These are phyloP conservation scores for Platyura marginata DNA, from an alignment of 1,140 invertebrate genomes.

Conservation along the genomic window DNA sequence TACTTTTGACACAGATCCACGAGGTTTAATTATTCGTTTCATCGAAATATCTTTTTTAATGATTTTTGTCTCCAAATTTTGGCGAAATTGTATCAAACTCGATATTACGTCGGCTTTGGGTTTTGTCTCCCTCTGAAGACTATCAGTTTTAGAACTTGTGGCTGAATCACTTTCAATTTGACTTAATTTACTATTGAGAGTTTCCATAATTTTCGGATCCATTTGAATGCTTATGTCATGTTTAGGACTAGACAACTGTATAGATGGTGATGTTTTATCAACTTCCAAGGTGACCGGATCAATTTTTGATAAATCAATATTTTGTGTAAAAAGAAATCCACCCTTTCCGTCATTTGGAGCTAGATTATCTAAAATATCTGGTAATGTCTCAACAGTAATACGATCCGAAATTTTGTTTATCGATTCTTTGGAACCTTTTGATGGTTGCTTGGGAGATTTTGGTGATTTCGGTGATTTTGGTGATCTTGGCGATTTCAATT, in stretches of 20 bases:
- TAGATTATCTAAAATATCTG: slow-evolving; percentile 21
- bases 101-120: not conserved
- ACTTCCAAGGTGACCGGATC: slow-evolving; percentile 46
- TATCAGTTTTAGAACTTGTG: slow-evolving; percentile 45
- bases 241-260: slow-evolving; percentile 43
- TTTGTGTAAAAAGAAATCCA: slow-evolving; percentile 47
- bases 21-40: slow-evolving; percentile 1
- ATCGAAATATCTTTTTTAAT: not conserved
- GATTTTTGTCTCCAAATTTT: not conserved
- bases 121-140: slow-evolving; percentile 31
- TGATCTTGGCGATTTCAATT: slow-evolving; percentile 31
- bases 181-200: slow-evolving; percentile 47
- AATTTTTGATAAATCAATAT: slow-evolving; percentile 47
- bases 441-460: slow-evolving; percentile 27
- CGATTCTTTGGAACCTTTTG: slow-evolving; percentile 4
- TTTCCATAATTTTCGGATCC: slow-evolving; percentile 41
- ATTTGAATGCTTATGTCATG: slow-evolving; percentile 42
- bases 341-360: slow-evolving; percentile 21
- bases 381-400: slow-evolving; percentile 20
- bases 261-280: slow-evolving; percentile 33
- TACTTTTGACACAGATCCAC: not conserved
- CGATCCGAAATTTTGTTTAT: not conserved
- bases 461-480: slow-evolving; percentile 36
- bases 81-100: not conserved
- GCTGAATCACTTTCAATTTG: slow-evolving; percentile 52